Conservation (phyloP, 2,888 invertebrate genomes). For the Ophraella communa region DNA sequence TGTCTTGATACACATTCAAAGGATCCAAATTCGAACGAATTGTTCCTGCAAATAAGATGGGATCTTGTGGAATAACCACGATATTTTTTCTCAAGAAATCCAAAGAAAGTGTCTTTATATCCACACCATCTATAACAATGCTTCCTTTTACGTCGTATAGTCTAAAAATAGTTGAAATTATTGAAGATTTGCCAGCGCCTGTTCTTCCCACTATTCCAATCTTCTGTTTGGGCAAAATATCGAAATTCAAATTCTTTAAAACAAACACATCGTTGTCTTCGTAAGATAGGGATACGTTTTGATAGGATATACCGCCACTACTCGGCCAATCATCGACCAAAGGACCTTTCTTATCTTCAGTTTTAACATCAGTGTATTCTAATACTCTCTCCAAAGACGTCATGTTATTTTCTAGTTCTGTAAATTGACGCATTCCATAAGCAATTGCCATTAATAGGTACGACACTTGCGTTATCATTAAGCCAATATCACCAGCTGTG, state of each 20-base stretch:
- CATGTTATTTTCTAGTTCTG: slow-evolving; percentile 81
- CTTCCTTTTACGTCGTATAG: slow-evolving; percentile 77
- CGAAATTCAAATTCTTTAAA: slow-evolving; percentile 72
- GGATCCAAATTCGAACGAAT: slow-evolving; percentile 89
- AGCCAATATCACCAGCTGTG: slow-evolving; percentile 45
- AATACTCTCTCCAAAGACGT: slow-evolving; percentile 84
- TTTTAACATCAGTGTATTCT: slow-evolving; percentile 50
- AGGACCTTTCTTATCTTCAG: slow-evolving; percentile 1
- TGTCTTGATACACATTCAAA: slow-evolving; percentile 77
- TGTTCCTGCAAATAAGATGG: slow-evolving; percentile 80
- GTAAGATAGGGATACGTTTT: slow-evolving; percentile 74
- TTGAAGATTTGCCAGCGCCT: slow-evolving; percentile 81
- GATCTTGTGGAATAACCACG: slow-evolving; percentile 86
- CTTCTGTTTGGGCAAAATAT: slow-evolving; percentile 72
- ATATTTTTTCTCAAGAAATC: slow-evolving; percentile 76
- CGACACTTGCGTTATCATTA: slow-evolving; percentile 83
- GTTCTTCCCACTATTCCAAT: slow-evolving; percentile 83
- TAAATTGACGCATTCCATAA: slow-evolving; percentile 78
- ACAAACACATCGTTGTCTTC: slow-evolving; percentile 71
- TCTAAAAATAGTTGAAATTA: slow-evolving; percentile 80
- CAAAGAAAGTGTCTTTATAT: slow-evolving; percentile 72
- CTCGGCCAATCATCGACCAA: slow-evolving; percentile 72
- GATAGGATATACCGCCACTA: slow-evolving; percentile 71
- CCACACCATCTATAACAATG: slow-evolving; percentile 79
- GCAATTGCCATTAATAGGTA: slow-evolving; percentile 71